A percentile compares a stretch with the other conserved stretches of the same genome.
phyloP scores from a whole-genome alignment of 2,797 vertebrate species.

The Lepus townsendii region DNA sequence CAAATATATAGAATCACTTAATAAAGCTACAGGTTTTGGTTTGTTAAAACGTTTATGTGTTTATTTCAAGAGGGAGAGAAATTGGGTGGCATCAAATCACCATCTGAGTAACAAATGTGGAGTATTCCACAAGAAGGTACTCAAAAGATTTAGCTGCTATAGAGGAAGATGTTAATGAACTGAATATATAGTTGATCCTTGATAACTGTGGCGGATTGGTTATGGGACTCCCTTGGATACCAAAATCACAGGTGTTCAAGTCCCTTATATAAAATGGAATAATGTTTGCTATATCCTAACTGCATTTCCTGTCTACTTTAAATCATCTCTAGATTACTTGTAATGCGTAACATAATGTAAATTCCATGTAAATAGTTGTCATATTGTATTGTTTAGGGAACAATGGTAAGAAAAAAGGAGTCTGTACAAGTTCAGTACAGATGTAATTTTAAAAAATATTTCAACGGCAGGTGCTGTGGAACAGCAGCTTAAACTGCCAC shows the following conservation, averaged over 20 bases:
- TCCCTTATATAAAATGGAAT: not conserved
- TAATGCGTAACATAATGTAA: not conserved
- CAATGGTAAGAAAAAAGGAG: not conserved
- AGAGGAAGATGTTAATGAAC: not conserved
- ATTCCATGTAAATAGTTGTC: not conserved
- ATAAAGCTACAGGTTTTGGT: not conserved
- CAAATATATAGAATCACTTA: not conserved
- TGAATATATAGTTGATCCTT: not conserved
- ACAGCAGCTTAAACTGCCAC: too few species aligned
- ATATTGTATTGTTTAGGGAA: not conserved
- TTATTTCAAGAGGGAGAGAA: constrained; percentile 2
- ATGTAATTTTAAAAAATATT: not conserved
- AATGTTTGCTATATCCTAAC: not conserved
- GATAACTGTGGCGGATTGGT: too few species aligned
- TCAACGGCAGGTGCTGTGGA: too few species aligned
- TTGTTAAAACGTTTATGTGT: not conserved
- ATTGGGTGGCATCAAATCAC: not conserved
- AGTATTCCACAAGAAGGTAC: not conserved
- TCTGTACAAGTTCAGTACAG: not conserved
- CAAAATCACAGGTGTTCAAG: not conserved
- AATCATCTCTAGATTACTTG: not conserved
- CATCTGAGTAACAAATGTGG: not conserved
- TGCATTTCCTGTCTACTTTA: not conserved
- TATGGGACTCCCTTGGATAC: not conserved
- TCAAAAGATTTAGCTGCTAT: not conserved